Evolutionary conservation across 2,888 invertebrate genomes (phyloP).

Genomic region (Trachelus tabidus): DNA sequence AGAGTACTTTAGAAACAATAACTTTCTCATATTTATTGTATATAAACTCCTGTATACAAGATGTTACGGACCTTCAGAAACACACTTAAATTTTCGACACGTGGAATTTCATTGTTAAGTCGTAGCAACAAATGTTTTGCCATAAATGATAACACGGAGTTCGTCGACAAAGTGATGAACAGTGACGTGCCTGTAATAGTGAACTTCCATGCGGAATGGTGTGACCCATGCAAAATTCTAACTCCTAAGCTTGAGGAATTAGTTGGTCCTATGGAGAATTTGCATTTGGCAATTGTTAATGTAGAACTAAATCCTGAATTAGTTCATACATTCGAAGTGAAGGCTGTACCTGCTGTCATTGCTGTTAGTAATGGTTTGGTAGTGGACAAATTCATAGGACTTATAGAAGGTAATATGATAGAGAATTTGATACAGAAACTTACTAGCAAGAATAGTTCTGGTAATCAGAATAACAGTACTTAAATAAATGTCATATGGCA

Average conservation of each 20-base stretch:
- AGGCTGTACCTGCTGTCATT: constrained; percentile 85
- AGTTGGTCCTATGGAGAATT: constrained; percentile 76
- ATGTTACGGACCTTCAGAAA: constrained; percentile 53
- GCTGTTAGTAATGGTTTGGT: constrained; percentile 86
- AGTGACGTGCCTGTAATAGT: constrained; percentile 88
- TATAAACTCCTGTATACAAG: constrained; percentile 33
- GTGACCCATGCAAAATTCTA: constrained; percentile 88
- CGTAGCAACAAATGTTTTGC: constrained; percentile 55
- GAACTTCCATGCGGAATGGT: constrained; percentile 93
- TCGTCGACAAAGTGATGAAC: constrained; percentile 85
- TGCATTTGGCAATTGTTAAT: constrained; percentile 85
- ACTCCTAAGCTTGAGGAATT: constrained; percentile 85
- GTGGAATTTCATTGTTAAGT: constrained; percentile 49
- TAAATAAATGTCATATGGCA: background rate
- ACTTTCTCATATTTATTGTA: background rate
- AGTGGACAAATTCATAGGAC: constrained; percentile 87
- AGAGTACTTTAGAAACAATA: background rate
- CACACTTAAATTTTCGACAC: constrained; percentile 35
- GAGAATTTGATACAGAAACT: constrained; percentile 79
- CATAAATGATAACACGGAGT: constrained; percentile 82
- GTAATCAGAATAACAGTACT: constrained; percentile 11
- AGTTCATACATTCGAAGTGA: constrained; percentile 84
- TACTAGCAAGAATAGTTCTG: constrained; percentile 1
- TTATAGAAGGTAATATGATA: constrained; percentile 86
- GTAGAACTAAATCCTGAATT: constrained; percentile 85